Percentiles rank a stretch among this genome's conserved stretches.
phyloP scores from a whole-genome alignment of 2,113 vertebrate genomes.

The Scytalopus superciliaris region DNA sequence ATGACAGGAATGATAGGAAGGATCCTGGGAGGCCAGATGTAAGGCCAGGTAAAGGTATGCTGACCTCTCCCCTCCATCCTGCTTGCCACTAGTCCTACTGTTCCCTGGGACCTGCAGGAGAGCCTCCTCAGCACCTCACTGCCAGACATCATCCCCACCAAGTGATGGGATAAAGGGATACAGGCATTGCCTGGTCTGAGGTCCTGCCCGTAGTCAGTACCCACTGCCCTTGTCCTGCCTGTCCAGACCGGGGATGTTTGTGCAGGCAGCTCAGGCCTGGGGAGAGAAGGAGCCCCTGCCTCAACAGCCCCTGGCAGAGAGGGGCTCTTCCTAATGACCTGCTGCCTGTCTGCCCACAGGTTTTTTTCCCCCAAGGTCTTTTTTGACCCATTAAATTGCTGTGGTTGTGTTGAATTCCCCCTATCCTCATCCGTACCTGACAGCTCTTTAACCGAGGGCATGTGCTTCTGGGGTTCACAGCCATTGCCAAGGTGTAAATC shows the following conservation, averaged over 20 bases:
- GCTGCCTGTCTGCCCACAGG: not conserved
- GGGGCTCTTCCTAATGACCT: not conserved
- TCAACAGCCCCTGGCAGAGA: not conserved
- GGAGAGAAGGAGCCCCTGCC: not conserved
- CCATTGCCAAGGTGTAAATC: not conserved
- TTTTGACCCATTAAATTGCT: not conserved
- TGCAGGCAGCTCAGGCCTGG: not conserved
- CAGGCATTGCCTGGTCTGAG: rapidly evolving
- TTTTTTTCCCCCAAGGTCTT: not conserved
- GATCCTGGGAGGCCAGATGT: not conserved
- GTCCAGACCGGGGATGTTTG: not conserved
- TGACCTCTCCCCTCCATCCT: not conserved
- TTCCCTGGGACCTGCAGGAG: not conserved
- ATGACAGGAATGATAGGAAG: constrained; percentile 77
- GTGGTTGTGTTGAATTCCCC: not conserved
- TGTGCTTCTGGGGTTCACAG: not conserved
- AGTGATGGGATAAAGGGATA: too few relatives aligned
- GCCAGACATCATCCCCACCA: not conserved
- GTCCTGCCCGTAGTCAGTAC: not conserved
- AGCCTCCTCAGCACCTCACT: not conserved
- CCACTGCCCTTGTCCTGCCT: not conserved
- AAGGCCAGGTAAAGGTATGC: constrained; percentile 66
- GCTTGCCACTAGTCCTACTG: not conserved
- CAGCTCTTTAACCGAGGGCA: not conserved
- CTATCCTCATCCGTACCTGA: rapidly evolving